Evolutionary conservation across 2,797 vertebrate species (phyloP).

Genomic region (Ataeniobius toweri): DNA sequence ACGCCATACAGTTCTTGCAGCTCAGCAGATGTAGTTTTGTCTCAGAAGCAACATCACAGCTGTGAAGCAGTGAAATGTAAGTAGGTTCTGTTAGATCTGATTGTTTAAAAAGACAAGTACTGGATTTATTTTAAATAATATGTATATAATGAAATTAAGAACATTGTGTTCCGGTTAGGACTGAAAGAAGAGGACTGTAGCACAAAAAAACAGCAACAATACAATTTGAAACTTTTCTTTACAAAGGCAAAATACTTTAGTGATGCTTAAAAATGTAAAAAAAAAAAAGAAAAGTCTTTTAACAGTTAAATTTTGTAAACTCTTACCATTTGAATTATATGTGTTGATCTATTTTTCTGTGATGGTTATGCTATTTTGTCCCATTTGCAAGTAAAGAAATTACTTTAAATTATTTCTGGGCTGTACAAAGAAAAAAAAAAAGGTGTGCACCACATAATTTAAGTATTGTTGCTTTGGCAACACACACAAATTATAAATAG

Average conservation of each 20-base stretch:
- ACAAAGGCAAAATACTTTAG: background rate
- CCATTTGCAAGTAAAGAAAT: background rate
- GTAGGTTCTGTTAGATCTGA: slow-evolving; percentile 35
- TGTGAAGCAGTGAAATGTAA: slow-evolving; percentile 49
- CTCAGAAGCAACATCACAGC: slow-evolving; percentile 26
- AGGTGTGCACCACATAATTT: slow-evolving; percentile 10
- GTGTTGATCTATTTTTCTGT: background rate
- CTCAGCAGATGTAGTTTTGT: slow-evolving; percentile 56
- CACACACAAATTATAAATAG: slow-evolving; percentile 59
- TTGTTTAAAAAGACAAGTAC: background rate
- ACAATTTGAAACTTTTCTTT: background rate
- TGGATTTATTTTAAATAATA: background rate
- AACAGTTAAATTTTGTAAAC: background rate
- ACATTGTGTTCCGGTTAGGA: background rate
- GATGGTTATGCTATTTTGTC: background rate
- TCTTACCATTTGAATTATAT: background rate
- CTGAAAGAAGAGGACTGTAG: background rate
- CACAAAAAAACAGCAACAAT: background rate
- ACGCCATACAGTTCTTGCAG: slow-evolving; percentile 37
- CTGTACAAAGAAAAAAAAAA: slow-evolving; percentile 27
- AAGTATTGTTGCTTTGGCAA: slow-evolving; percentile 50
- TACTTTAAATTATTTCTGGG: slow-evolving; percentile 18
- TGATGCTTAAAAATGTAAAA: background rate
- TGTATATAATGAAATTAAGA: background rate
- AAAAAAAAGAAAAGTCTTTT: too few species aligned